Base-by-base conservation (phyloP, 2,797 vertebrate species). In the Sebastes hubbsi region DNA sequence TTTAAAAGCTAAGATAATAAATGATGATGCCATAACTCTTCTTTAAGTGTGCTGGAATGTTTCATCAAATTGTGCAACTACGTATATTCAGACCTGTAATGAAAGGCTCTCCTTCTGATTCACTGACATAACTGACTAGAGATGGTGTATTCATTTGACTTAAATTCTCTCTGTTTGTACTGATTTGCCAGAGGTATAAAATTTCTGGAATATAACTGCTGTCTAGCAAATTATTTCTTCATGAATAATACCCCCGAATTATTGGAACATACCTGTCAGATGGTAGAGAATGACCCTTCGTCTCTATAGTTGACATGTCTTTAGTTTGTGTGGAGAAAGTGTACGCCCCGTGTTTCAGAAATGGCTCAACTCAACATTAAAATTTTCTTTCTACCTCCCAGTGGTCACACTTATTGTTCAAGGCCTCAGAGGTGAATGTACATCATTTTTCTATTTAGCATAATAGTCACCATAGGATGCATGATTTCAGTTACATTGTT, bases 311-410 rank as follows among this genome's bases (percentile, higher is more conserved):
- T 56, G 32, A 65, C 65, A 34, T 86, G 77, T 85, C 70, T 77
- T 86, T 75, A 74, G 61, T 75, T 84, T 75, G 67, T 84, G 63
- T 58, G 82, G 63, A 79, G 36, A 62, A 46, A 25, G 8, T 82
- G 56, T 32, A 68, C n/a, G 18, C 46, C 72, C 54, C 2, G 14
- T 77, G 62, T 85, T 80, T 86, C 71, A 86, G 69, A 89, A 86
- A 87, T 80, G 52, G 67, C 59, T 84, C 6, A n/a, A 73, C 8
- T 77, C 56, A 88, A 84, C 54, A 91, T 91, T 91, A 91, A 92
- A 92, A 76, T 61, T 73, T 62, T 82, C 70, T 90, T 93, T 93
- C 90, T 91, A 90, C 75, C 75, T 81, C 76, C 34, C 38, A 66
- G 30, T 79, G 18, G 52, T 79, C 56, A 59, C 1, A 32, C 16